Evolutionary conservation across 2,113 vertebrate species (phyloP), one percentile per base, ranked within the genome.

Genomic region (Siniperca knerii): DNA sequence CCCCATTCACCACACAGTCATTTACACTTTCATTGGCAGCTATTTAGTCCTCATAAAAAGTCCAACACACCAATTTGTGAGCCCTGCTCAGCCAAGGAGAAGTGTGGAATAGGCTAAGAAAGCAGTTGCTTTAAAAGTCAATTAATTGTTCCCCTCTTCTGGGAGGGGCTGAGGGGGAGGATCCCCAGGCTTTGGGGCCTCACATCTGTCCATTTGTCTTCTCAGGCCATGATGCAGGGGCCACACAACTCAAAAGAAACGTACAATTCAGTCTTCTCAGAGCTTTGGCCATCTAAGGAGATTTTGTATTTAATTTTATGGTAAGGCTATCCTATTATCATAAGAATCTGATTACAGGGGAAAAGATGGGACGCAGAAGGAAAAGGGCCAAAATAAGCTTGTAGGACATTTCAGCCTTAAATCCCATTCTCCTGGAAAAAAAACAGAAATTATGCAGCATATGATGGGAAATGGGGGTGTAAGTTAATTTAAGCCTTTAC

Each of bases 31-130:
- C 95, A 94, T 90, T 96, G 94, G 94, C 92, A 92, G 89, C 94
- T 92, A 95, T 96, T 96, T 96, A 94, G 92, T 95, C 87, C 91
- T 89, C 92, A 91, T 93, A 94, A 96, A 96, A 95, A 93, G 94
- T 93, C 95, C 94, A 95, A 95, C 94, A 90, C 91, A 92, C 91
- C 93, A 96, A 95, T 96, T 96, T 96, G 96, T 96, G 95, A 95
- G 90, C 89, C 85, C 86, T 92, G 94, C 94, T 95, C 90, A 94
- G 94, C 89, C 94, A 92, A 92, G 93, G 68, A 94, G 95, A 95
- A 95, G 90, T 89, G 91, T 81, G 90, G 90, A 89, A 87, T 55
- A 70, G 89, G 83, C 86, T 87, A 89, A 87, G 88, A 94, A 93
- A 93, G 85, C 75, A 93, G 83, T 90, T 76, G 87, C 92, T 96